Percentiles rank a stretch among this genome's conserved stretches.
Evolutionary conservation across 30 jellyfish, hydroid and myxozoan species (phyloP).

Genomic region (Turritopsis dohrnii): DNA sequence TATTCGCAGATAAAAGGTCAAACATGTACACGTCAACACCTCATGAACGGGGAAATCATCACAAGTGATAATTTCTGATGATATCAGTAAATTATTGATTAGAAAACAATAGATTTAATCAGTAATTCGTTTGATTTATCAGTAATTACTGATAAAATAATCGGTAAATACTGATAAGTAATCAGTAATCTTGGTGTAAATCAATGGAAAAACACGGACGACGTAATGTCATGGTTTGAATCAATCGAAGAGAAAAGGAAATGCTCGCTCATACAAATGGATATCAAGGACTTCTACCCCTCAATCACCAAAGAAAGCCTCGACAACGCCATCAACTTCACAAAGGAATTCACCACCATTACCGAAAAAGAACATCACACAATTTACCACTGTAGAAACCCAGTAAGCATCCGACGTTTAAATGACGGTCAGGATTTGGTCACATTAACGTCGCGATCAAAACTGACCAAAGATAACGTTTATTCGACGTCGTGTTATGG

Average conservation of each 20-base stretch:
- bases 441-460: no score
- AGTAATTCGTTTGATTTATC: no score
- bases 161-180: no score
- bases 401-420: no score
- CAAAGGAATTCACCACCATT: background rate
- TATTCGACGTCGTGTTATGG: no score
- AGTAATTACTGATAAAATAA: no score
- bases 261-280: background rate
- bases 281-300: background rate
- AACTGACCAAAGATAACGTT: no score
- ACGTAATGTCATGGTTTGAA: background rate
- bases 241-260: background rate
- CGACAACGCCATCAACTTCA: background rate
- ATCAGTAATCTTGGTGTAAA: background rate
- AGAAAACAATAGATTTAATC: background rate
- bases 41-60: no score
- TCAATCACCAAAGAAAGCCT: background rate
- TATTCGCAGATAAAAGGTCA: background rate
- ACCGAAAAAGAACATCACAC: no score
- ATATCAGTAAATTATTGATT: background rate
- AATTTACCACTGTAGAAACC: no score
- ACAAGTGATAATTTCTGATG: no score
- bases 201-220: background rate
- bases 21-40: background rate
- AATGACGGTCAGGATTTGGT: no score